phyloP scores from a whole-genome alignment of 2,797 vertebrate genomes.

The Typhlichthys subterraneus region DNA sequence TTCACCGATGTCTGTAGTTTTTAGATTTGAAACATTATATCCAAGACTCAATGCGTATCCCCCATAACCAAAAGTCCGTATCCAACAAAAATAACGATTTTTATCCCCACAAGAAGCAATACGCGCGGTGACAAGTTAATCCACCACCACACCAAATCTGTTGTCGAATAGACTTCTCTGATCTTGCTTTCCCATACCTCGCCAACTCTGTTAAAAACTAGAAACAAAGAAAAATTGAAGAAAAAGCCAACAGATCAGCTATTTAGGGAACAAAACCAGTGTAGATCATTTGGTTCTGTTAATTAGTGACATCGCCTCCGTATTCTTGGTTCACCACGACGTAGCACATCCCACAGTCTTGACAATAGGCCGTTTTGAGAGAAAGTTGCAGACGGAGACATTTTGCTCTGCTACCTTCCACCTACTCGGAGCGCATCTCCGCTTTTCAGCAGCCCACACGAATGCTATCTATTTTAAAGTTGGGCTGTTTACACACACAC shows the following conservation, averaged over 20 bases:
- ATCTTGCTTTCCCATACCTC: slow-evolving; percentile 18
- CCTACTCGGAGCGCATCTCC: slow-evolving; percentile 80
- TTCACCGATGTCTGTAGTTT: slow-evolving; percentile 27
- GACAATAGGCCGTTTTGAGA: slow-evolving; percentile 59
- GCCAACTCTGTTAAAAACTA: too few relatives aligned
- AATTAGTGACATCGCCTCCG: slow-evolving; percentile 57
- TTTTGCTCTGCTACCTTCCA: slow-evolving; percentile 82
- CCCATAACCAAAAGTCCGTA: slow-evolving; percentile 36
- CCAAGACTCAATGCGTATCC: slow-evolving; percentile 47
- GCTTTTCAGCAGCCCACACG: slow-evolving; percentile 75
- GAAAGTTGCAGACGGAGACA: slow-evolving; percentile 87
- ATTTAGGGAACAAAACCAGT: slow-evolving; percentile 25
- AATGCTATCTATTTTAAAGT: slow-evolving; percentile 81
- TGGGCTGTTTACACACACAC: slow-evolving; percentile 70
- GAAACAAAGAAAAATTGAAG: slow-evolving; percentile 2
- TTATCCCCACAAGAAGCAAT: slow-evolving; percentile 37
- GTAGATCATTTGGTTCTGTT: slow-evolving; percentile 49
- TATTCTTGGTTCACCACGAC: slow-evolving; percentile 42
- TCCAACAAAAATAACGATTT: slow-evolving; percentile 46
- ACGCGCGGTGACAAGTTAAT: slow-evolving; percentile 52
- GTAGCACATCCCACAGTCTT: slow-evolving; percentile 50
- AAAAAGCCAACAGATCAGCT: slow-evolving; percentile 21
- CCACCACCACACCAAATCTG: slow-evolving; percentile 1
- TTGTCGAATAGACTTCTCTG: neutral
- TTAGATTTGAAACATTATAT: slow-evolving; percentile 61